A percentile compares a stretch with the other conserved stretches of the same genome.
Evolutionary conservation across 1,140 invertebrate genomes (phyloP).

Genomic region (Tachypleus tridentatus): DNA sequence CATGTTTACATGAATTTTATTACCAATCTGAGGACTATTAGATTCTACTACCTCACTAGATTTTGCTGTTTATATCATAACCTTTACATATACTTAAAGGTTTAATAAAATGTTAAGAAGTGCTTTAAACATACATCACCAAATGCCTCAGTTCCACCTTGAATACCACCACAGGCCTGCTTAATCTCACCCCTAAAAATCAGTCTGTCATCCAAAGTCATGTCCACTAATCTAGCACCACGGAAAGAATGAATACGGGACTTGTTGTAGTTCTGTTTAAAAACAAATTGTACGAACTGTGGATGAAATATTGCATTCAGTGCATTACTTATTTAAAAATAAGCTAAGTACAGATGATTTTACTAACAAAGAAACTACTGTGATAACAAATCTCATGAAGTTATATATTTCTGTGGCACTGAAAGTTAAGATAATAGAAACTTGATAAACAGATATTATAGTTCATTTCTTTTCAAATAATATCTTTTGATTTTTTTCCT

Average conservation of each 20-base stretch:
- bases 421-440: too few species aligned
- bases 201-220: constrained; percentile 50
- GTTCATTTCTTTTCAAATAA: too few species aligned
- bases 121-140: constrained; percentile 53
- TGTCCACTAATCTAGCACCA: constrained; percentile 53
- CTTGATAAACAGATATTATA: too few species aligned
- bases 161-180: constrained; percentile 54
- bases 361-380: too few species aligned
- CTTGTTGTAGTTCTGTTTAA: constrained; percentile 71
- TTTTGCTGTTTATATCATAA: neutral
- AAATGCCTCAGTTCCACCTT: constrained; percentile 54
- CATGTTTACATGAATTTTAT: neutral
- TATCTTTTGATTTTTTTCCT: too few species aligned
- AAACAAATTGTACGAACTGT: too few species aligned
- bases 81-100: neutral
- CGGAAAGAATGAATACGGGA: constrained; percentile 65
- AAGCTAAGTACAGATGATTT: too few species aligned
- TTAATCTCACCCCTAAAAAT: constrained; percentile 72
- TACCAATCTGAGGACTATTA: neutral
- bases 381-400: too few species aligned
- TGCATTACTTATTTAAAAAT: too few species aligned
- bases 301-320: too few species aligned
- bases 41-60: neutral
- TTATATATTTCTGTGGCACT: too few species aligned
- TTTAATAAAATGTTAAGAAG: neutral